phyloP scores from a whole-genome alignment of 2,888 invertebrate genomes.

The Spisula subtruncata region DNA sequence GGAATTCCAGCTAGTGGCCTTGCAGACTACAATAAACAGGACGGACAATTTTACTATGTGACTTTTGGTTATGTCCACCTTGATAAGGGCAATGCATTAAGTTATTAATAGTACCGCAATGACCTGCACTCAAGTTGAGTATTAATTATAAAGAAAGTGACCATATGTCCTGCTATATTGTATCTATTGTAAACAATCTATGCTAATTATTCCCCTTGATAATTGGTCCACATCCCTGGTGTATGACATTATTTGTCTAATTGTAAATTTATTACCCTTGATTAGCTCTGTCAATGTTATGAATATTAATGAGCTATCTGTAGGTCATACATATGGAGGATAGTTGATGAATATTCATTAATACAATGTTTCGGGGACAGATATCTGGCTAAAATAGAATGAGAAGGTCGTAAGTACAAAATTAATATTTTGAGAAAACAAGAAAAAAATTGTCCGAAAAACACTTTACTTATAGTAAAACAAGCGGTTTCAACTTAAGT shows the following conservation, averaged over 20 bases:
- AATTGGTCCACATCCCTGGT: background rate
- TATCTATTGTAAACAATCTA: background rate
- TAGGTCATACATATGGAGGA: background rate
- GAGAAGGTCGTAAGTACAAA: too few species aligned
- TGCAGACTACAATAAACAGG: too few species aligned
- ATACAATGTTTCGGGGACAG: background rate
- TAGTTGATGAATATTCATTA: background rate
- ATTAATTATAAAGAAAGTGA: background rate
- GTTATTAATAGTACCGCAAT: background rate
- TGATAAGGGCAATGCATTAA: too few species aligned
- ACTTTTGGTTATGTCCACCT: too few species aligned
- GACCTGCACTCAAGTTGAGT: background rate
- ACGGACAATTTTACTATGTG: too few species aligned
- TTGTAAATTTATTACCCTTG: background rate
- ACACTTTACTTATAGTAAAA: too few species aligned
- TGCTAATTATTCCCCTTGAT: background rate
- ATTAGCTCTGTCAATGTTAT: background rate
- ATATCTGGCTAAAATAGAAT: too few species aligned
- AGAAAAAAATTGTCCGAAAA: too few species aligned
- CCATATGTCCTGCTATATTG: background rate
- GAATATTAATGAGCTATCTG: slow-evolving; percentile 22
- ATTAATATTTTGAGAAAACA: too few species aligned
- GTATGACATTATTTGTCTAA: background rate
- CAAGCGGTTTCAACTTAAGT: too few species aligned
- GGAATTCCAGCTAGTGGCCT: too few species aligned